These are phyloP conservation scores for Mongoloraphidia duomilia DNA, from an alignment of 2,888 invertebrate species.

Conservation along the genomic window DNA sequence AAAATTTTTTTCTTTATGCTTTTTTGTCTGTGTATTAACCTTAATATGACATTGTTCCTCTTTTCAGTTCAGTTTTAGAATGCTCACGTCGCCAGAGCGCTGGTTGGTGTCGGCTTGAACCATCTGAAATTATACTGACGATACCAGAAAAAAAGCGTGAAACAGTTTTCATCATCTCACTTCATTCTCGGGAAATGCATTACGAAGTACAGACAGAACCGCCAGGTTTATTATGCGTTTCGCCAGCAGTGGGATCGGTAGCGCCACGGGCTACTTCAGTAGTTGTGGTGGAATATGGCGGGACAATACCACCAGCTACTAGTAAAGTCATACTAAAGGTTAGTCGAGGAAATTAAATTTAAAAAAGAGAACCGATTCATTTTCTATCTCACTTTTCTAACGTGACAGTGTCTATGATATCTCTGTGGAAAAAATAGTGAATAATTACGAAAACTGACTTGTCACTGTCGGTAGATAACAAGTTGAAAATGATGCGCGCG, in stretches of 20 bases:
- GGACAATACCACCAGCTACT: conserved; percentile 11
- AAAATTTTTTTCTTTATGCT: too few species aligned
- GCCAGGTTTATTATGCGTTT: conserved; percentile 5
- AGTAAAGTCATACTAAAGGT: conserved; percentile 12
- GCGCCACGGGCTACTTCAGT: conserved; percentile 15
- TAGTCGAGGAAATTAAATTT: too few species aligned
- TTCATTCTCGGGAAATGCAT: conserved; percentile 8
- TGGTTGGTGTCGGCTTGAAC: conserved; percentile 11
- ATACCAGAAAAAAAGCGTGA: conserved; percentile 10
- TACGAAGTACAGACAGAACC: conserved; percentile 8
- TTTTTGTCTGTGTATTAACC: too few species aligned
- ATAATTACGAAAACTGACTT: too few species aligned
- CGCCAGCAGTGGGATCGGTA: conserved; percentile 12
- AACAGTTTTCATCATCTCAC: conserved; percentile 7
- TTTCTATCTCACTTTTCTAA: too few species aligned
- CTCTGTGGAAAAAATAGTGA: too few species aligned
- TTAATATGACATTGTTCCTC: too few species aligned
- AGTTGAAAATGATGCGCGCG: too few species aligned
- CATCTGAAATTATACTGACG: conserved; percentile 9
- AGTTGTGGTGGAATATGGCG: conserved; percentile 17
- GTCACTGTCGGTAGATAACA: too few species aligned
- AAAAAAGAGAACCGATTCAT: too few species aligned
- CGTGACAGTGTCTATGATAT: too few species aligned
- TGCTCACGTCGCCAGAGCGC: background rate
- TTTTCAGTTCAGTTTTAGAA: conserved; percentile 7